These are phyloP conservation scores for Aphelenchoides fujianensis DNA, from an alignment of 1,140 invertebrate genomes.

Conservation along the genomic window DNA sequence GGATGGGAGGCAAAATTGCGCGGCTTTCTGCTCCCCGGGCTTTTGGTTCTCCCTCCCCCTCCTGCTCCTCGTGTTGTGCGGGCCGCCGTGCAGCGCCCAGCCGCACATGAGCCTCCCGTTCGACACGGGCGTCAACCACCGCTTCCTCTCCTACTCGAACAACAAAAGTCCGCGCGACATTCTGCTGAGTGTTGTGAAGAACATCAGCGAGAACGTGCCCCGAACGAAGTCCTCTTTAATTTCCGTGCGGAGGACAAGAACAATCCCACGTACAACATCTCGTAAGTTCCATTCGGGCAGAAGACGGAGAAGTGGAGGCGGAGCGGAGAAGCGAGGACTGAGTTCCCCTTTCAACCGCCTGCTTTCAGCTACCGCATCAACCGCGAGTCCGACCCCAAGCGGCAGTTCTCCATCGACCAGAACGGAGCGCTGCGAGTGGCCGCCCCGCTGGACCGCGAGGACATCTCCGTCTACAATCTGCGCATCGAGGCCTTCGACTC, in stretches of 20 bases:
- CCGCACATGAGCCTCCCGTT: constrained; percentile 42
- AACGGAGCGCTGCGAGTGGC: constrained; percentile 58
- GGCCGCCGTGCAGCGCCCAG: background rate
- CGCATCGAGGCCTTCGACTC: constrained; percentile 48
- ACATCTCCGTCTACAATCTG: constrained; percentile 54
- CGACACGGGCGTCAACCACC: constrained; percentile 26
- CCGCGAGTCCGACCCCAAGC: constrained; percentile 60
- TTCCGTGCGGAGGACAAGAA: constrained; percentile 58
- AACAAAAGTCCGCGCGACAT: constrained; percentile 48
- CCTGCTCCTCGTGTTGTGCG: constrained; percentile 5
- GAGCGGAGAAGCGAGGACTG: too few relatives aligned
- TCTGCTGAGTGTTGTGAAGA: constrained; percentile 56
- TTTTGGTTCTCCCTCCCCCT: constrained; percentile 2
- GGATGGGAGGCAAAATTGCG: constrained; percentile 16
- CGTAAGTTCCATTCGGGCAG: constrained; percentile 42
- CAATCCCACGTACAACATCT: constrained; percentile 54
- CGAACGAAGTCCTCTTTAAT: constrained; percentile 54
- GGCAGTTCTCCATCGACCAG: constrained; percentile 62
- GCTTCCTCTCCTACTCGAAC: constrained; percentile 30
- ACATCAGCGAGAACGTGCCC: constrained; percentile 53
- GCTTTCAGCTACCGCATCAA: constrained; percentile 59
- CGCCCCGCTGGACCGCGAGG: constrained; percentile 54
- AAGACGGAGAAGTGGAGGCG: background rate
- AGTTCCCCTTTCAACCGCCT: constrained; percentile 19
- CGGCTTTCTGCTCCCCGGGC: constrained; percentile 20